Percentiles rank a stretch among this genome's conserved stretches.
Conservation (phyloP, 2,888 invertebrate genomes). For the Ophraella communa region DNA sequence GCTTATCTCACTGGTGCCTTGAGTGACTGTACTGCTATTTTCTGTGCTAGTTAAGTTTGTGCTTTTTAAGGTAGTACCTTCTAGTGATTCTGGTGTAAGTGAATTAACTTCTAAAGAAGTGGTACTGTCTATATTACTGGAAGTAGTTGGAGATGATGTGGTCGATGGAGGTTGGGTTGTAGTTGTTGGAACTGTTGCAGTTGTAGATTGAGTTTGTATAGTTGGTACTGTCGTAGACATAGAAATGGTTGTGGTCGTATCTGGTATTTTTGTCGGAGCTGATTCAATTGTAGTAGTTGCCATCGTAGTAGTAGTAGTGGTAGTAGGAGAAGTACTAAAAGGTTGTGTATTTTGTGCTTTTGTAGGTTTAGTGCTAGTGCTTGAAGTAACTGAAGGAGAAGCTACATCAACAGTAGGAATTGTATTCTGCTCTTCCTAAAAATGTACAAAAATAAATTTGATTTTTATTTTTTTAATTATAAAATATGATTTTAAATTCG, state of each 20-base stretch:
- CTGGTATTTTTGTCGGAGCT: neutral
- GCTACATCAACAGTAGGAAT: slow-evolving; percentile 38
- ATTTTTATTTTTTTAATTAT: slow-evolving; percentile 10
- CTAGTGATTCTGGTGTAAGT: neutral
- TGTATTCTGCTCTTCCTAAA: slow-evolving; percentile 46
- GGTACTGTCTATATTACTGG: too few species aligned
- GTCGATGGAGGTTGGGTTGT: too few species aligned
- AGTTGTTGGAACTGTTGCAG: too few species aligned
- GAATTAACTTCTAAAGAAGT: neutral
- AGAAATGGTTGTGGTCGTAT: too few species aligned
- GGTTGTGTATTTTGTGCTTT: slow-evolving; percentile 20
- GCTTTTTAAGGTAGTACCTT: slow-evolving; percentile 7
- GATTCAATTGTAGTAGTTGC: neutral
- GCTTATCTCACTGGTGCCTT: slow-evolving; percentile 28
- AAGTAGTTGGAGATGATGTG: too few species aligned
- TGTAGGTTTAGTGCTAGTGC: slow-evolving; percentile 23
- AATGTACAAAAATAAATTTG: slow-evolving; percentile 28
- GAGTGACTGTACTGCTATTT: slow-evolving; percentile 29
- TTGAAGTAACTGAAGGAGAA: slow-evolving; percentile 38
- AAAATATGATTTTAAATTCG: neutral
- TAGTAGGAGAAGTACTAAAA: neutral
- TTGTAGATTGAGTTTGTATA: neutral
- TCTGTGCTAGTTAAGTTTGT: slow-evolving; percentile 10
- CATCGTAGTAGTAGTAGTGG: neutral
- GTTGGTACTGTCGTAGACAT: too few species aligned